Base-by-base conservation (phyloP, 2,113 vertebrate species). In the Tylochromis polylepis region DNA sequence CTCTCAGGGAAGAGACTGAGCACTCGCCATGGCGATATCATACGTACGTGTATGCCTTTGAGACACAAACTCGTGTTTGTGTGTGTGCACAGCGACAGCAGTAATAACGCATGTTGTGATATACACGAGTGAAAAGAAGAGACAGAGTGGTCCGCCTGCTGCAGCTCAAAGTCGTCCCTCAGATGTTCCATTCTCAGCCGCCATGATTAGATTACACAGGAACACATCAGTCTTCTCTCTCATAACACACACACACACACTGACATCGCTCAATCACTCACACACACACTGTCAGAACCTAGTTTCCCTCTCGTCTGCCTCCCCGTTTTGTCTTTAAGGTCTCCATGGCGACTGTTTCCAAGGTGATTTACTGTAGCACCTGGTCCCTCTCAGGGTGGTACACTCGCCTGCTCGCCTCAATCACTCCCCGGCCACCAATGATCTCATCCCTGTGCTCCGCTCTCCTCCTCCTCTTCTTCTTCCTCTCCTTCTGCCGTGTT, bases 271-370 rank as follows among this genome's bases (percentile, higher is more conserved):
- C 81, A 51, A 38, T 51, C 41, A 8, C 70, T 59, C n/a, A n/a
- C 27, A 4, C 85, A 16, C 83, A 7, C 83, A 12, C 57, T 29
- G 8, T 29, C 85, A 55, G 79, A 65, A 75, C 81, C 11, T 7
- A 59, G 88, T 60, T 67, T 79, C 58, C 49, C 84, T 46, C 18
- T 16, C 7, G 27, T 4, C 27, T 56, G 60, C 77, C 84, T 36
- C 67, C 86, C 41, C 9, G 34, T 62, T 94, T 88, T 92, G 90
- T 86, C 95, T 95, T 94, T 94, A 94, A 95, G 93, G 95, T 96
- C 88, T 92, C 95, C 95, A 95, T 95, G 90, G 92, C 75, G 78
- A 96, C 93, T 14, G 95, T 95, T 94, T 94, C 94, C 95, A 96
- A 83, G 91, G 93, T 93, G 93, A 96, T 95, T 89, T 91, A 94